phyloP scores from a whole-genome alignment of 35 echinoderm and acorn worm species.

The Anneissia japonica region DNA sequence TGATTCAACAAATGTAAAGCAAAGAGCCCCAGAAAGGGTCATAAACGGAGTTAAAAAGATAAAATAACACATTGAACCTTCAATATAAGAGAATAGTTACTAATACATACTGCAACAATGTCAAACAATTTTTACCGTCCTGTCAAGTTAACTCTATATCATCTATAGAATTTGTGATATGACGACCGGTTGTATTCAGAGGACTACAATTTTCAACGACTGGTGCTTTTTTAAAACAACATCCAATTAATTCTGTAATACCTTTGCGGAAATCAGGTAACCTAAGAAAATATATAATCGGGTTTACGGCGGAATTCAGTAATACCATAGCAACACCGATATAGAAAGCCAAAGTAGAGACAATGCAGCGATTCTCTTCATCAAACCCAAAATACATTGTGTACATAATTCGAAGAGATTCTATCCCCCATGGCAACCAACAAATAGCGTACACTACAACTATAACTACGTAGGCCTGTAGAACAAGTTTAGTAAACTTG shows the following conservation, averaged over 20 bases:
- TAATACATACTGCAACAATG: too few species aligned
- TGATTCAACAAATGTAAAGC: too few species aligned
- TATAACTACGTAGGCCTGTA: neutral
- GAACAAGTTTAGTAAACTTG: neutral
- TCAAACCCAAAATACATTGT: neutral
- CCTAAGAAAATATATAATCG: neutral
- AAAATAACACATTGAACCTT: too few species aligned
- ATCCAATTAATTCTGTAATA: neutral
- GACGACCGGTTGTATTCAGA: too few species aligned
- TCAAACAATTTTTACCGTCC: too few species aligned
- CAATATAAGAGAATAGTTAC: too few species aligned
- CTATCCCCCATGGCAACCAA: neutral
- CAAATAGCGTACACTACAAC: neutral
- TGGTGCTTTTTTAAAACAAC: neutral
- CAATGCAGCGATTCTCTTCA: neutral
- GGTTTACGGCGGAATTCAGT: neutral
- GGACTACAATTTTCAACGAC: too few species aligned
- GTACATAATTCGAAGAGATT: neutral
- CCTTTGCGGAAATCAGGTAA: neutral
- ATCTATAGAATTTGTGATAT: too few species aligned
- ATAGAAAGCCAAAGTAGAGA: neutral
- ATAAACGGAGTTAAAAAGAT: too few species aligned
- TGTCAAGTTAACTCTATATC: too few species aligned
- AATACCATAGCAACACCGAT: neutral
- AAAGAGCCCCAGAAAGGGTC: too few species aligned